Percentiles rank a stretch among this genome's conserved stretches.
Conservation (phyloP, 2,113 vertebrate genomes). For the Alexandromys fortis region DNA sequence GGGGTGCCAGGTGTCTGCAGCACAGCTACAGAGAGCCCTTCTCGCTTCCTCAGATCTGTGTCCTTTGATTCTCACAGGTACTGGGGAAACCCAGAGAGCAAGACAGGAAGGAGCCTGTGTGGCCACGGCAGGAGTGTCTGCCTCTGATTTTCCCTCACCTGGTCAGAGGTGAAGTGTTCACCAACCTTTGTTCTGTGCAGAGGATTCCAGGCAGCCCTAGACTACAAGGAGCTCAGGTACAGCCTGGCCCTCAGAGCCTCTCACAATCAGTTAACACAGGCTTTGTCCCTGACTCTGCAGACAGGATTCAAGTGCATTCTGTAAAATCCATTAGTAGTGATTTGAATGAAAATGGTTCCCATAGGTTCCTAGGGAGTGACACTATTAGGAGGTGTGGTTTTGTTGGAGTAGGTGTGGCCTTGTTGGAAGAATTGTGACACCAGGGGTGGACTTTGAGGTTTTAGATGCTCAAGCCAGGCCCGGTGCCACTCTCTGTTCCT, state of each 20-base stretch:
- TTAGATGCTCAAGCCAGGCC: not conserved
- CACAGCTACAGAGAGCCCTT: not conserved
- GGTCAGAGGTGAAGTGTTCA: not conserved
- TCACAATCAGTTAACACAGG: not conserved
- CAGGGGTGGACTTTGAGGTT: not conserved
- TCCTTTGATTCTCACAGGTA: not conserved
- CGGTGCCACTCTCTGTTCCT: not conserved
- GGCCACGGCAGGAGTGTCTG: not conserved
- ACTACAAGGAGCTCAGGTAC: not conserved
- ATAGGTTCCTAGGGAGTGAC: not conserved
- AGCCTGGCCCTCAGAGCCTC: not conserved
- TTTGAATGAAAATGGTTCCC: not conserved
- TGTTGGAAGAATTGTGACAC: not conserved
- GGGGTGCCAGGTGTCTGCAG: not conserved
- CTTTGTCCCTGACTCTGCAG: not conserved
- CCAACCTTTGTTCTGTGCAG: not conserved
- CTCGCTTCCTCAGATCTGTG: fast-evolving
- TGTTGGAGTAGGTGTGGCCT: too few relatives aligned
- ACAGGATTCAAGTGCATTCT: not conserved
- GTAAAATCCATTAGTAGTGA: not conserved
- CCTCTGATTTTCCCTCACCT: not conserved
- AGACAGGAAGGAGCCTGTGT: not conserved
- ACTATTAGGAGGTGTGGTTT: not conserved
- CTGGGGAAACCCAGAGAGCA: not conserved
- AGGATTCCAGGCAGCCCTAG: not conserved